Conservation (phyloP, 2,797 vertebrate species). For the Lacerta bilineata region DNA sequence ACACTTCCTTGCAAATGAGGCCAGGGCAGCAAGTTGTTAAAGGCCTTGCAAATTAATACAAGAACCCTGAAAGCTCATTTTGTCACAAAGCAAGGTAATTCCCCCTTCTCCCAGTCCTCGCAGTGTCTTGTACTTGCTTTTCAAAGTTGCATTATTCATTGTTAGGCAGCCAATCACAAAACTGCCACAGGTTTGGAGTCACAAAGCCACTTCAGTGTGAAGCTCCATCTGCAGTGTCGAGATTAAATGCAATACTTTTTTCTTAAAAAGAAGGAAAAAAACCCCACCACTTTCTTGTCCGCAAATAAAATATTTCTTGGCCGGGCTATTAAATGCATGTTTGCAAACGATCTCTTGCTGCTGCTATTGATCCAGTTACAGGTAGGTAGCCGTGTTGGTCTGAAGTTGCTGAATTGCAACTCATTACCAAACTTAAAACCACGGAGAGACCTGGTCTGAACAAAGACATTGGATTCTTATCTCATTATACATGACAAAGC, state of each 20-base stretch:
- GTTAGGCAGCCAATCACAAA: not conserved
- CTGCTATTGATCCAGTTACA: too few relatives aligned
- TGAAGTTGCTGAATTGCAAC: too few relatives aligned
- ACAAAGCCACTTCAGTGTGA: not conserved
- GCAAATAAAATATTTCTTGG: constrained; percentile 15
- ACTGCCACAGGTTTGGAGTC: constrained; percentile 7
- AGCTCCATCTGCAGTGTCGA: not conserved
- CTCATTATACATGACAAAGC: too few relatives aligned
- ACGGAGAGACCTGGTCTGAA: too few relatives aligned
- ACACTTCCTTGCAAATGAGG: too few relatives aligned
- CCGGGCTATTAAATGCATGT: constrained; percentile 15
- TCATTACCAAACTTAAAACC: too few relatives aligned
- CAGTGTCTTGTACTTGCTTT: not conserved
- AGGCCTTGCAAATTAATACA: too few relatives aligned
- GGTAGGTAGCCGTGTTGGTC: too few relatives aligned
- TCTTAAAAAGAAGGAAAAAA: not conserved
- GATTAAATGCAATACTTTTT: constrained; percentile 6
- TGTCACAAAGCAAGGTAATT: not conserved
- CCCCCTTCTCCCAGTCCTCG: not conserved
- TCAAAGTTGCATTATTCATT: constrained; percentile 5
- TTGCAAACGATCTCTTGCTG: constrained; percentile 40
- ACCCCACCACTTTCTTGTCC: not conserved
- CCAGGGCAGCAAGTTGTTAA: not conserved
- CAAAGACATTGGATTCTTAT: too few relatives aligned
- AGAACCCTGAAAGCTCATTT: too few relatives aligned